phyloP scores from a whole-genome alignment of 2,113 vertebrate species.

The Camarhynchus parvulus region DNA sequence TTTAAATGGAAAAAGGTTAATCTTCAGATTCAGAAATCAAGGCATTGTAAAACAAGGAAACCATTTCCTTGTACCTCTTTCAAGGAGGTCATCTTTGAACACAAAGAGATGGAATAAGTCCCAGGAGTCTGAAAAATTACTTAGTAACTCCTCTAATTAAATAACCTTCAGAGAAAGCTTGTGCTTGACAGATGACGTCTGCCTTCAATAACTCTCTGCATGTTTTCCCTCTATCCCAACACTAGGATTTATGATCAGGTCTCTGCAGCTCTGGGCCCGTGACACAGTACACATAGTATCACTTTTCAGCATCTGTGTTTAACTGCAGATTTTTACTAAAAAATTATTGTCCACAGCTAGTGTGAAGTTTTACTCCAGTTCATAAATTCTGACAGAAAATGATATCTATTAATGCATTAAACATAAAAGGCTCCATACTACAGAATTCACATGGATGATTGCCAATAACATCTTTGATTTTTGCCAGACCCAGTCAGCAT shows the following conservation, averaged over 20 bases:
- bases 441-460: background rate
- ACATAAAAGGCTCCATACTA: background rate
- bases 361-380: background rate
- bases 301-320: background rate
- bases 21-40: background rate
- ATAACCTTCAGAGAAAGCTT: background rate
- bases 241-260: background rate
- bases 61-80: background rate
- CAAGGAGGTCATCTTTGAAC: background rate
- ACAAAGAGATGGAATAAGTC: background rate
- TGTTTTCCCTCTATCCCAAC: background rate
- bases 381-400: background rate
- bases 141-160: background rate
- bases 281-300: background rate
- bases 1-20: background rate
- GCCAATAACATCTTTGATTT: background rate
- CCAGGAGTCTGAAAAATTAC: conserved; percentile 9
- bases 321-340: background rate
- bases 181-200: conserved; percentile 1
- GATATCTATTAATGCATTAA: background rate
- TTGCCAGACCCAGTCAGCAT: background rate
- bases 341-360: background rate
- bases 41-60: background rate
- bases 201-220: background rate
- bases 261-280: background rate